phyloP scores from a whole-genome alignment of 2,888 invertebrate genomes.

The Nephrocerus scutellatus region DNA sequence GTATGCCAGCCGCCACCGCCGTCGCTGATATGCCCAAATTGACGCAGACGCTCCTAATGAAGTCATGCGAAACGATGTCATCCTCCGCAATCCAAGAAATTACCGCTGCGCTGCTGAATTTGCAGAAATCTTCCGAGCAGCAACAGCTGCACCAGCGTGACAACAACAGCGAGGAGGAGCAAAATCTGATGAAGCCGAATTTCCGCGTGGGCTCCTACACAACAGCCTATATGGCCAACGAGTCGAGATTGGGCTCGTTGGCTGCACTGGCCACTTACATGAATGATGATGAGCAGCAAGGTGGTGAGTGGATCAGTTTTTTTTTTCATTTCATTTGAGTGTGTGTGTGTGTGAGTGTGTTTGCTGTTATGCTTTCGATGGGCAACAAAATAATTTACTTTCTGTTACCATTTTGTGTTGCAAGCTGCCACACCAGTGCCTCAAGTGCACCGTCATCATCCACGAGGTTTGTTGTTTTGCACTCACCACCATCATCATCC shows the following conservation, averaged over 20 bases:
- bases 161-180: conserved; percentile 56
- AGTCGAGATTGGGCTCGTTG: conserved; percentile 43
- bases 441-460: conserved; percentile 30
- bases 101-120: conserved; percentile 47
- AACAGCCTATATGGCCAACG: conserved; percentile 39
- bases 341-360: conserved; percentile 7
- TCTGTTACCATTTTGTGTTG: conserved; percentile 27
- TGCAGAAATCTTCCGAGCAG: conserved; percentile 21
- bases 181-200: conserved; percentile 53
- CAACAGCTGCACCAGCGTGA: conserved; percentile 11
- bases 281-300: conserved; percentile 39
- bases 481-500: conserved; percentile 12
- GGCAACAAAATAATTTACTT: too few species aligned
- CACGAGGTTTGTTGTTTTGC: conserved; percentile 34
- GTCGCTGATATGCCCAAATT: conserved; percentile 26
- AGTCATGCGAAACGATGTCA: conserved; percentile 49
- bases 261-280: conserved; percentile 46
- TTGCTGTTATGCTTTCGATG: conserved; percentile 6
- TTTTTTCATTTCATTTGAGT: conserved; percentile 17
- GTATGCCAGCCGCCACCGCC: conserved; percentile 30
- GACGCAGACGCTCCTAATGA: conserved; percentile 56
- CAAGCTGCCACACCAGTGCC: conserved; percentile 45
- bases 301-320: conserved; percentile 32
- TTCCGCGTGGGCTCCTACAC: conserved; percentile 59
- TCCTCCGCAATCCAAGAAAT: conserved; percentile 56